Conservation (phyloP, 2,888 invertebrate genomes). For the Lochmaea crataegi region DNA sequence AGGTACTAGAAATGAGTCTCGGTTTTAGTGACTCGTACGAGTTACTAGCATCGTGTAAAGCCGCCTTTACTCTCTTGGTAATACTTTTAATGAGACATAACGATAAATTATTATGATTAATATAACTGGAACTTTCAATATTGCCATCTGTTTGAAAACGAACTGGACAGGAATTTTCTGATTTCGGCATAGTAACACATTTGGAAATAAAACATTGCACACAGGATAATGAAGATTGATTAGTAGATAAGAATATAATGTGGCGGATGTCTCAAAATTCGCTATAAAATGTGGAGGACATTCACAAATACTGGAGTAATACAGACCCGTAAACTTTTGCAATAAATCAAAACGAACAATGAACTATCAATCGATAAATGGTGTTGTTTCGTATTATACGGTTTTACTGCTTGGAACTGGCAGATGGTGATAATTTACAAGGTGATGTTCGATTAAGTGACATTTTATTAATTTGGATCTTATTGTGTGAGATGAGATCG, state of each 20-base stretch:
- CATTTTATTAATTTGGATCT: neutral
- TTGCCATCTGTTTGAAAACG: neutral
- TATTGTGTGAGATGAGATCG: neutral
- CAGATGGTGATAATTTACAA: slow-evolving; percentile 21
- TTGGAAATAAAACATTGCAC: slow-evolving; percentile 27
- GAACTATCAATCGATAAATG: slow-evolving; percentile 27
- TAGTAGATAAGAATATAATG: slow-evolving; percentile 28
- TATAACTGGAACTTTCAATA: neutral
- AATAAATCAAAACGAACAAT: slow-evolving; percentile 32
- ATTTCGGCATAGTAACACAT: slow-evolving; percentile 17
- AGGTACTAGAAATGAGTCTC: no score
- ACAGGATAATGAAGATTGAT: slow-evolving; percentile 33
- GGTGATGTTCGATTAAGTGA: slow-evolving; percentile 5
- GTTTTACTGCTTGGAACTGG: neutral
- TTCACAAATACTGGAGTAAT: neutral
- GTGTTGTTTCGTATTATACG: slow-evolving; percentile 22
- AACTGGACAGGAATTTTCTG: neutral
- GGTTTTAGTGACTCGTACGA: no score
- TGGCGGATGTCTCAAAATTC: slow-evolving; percentile 22
- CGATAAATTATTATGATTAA: neutral
- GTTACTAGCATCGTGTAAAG: no score
- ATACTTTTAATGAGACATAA: neutral
- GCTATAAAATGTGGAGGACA: neutral
- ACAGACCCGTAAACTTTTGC: slow-evolving; percentile 15
- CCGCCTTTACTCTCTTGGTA: no score